Conservation (phyloP, 2,113 vertebrate species). For the Heloderma charlesbogerti region DNA sequence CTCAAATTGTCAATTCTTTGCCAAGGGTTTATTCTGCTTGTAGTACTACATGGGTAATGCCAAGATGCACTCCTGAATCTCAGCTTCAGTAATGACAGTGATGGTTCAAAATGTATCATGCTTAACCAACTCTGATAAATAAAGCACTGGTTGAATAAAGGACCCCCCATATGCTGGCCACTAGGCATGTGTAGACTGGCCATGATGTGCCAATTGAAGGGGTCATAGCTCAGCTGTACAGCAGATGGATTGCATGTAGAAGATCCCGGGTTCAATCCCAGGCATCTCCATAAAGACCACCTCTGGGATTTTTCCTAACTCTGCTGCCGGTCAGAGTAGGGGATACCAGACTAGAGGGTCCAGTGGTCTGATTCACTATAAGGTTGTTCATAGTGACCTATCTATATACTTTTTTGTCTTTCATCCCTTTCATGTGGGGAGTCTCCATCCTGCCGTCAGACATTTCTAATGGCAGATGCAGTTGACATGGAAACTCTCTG, state of each 20-base stretch:
- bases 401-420: background rate
- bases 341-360: background rate
- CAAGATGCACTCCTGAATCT: background rate
- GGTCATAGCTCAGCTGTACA: background rate
- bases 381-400: background rate
- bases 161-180: background rate
- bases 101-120: background rate
- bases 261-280: background rate
- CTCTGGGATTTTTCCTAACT: background rate
- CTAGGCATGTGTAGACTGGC: background rate
- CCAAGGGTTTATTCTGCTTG: background rate
- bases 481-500: background rate
- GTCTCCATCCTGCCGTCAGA: background rate
- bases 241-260: background rate
- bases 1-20: background rate
- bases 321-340: background rate
- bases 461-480: background rate
- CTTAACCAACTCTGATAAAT: background rate
- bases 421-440: background rate
- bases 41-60: background rate
- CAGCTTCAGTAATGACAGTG: background rate
- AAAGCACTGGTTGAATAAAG: background rate
- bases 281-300: background rate
- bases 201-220: background rate
- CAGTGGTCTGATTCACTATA: background rate